These are phyloP conservation scores for Rafetus swinhoei DNA, from an alignment of 2,113 vertebrate species.

Conservation along the genomic window DNA sequence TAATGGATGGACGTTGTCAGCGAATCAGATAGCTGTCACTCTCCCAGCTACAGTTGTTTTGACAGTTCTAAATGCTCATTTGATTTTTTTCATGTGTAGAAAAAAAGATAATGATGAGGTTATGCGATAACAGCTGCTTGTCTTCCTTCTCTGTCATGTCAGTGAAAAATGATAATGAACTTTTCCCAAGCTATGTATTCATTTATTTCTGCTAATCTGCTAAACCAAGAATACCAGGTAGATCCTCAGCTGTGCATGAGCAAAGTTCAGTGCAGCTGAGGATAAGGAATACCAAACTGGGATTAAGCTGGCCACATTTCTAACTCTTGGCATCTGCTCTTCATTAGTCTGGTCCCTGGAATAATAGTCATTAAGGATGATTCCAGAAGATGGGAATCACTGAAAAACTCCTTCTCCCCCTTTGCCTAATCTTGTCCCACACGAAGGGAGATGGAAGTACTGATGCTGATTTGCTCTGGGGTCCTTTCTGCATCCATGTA, in stretches of 20 bases:
- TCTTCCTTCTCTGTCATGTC: neutral
- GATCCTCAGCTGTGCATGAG: neutral
- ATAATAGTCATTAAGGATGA: neutral
- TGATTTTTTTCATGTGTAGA: neutral
- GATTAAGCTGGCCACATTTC: neutral
- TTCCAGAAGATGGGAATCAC: neutral
- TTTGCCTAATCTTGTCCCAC: neutral
- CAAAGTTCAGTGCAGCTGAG: neutral
- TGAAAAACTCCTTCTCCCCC: neutral
- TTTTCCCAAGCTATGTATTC: neutral
- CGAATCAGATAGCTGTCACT: neutral
- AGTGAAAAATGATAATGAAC: neutral
- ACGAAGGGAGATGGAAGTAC: neutral
- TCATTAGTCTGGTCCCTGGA: neutral
- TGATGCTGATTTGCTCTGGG: neutral
- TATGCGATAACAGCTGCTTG: neutral
- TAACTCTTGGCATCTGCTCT: neutral
- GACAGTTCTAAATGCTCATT: neutral
- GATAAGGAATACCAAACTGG: neutral
- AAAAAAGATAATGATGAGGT: neutral
- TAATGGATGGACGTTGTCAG: neutral
- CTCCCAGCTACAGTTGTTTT: neutral
- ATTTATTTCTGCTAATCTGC: neutral
- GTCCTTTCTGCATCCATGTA: neutral
- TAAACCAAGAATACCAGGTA: rapidly evolving